Conservation (phyloP, 2,113 vertebrate species). For the Otocyon megalotis region DNA sequence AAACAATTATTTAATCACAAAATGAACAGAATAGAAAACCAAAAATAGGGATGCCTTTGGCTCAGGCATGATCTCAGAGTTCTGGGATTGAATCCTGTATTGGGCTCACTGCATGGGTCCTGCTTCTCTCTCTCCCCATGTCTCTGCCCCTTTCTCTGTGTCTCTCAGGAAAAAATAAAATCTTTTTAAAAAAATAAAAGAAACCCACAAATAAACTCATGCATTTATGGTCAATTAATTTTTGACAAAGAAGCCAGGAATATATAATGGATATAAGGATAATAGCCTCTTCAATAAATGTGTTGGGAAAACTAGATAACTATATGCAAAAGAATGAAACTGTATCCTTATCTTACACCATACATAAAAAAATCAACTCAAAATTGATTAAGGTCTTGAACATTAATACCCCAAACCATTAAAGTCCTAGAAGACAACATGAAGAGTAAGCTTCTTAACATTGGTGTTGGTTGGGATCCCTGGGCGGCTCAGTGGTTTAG, state of each 20-base stretch:
- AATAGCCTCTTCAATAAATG: not conserved
- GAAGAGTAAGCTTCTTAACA: not conserved
- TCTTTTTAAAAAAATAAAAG: no score
- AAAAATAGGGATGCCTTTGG: no score
- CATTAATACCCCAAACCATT: not conserved
- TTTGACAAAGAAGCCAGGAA: not conserved
- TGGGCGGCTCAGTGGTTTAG: no score
- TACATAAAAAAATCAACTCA: not conserved
- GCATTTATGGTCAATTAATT: not conserved
- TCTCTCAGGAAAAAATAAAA: no score
- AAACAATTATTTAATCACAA: not conserved
- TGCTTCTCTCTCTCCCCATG: no score
- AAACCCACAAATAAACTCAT: not conserved
- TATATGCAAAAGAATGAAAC: not conserved
- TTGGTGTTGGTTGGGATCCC: not conserved
- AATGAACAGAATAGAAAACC: not conserved
- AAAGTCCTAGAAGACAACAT: not conserved
- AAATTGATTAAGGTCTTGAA: not conserved
- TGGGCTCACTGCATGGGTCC: no score
- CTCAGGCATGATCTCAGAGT: no score
- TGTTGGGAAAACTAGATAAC: not conserved
- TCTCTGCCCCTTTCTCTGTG: no score
- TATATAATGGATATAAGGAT: not conserved
- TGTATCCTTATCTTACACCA: not conserved
- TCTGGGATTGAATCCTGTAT: no score